phyloP scores from a whole-genome alignment of 2,113 vertebrate species.

The Suricata suricatta region DNA sequence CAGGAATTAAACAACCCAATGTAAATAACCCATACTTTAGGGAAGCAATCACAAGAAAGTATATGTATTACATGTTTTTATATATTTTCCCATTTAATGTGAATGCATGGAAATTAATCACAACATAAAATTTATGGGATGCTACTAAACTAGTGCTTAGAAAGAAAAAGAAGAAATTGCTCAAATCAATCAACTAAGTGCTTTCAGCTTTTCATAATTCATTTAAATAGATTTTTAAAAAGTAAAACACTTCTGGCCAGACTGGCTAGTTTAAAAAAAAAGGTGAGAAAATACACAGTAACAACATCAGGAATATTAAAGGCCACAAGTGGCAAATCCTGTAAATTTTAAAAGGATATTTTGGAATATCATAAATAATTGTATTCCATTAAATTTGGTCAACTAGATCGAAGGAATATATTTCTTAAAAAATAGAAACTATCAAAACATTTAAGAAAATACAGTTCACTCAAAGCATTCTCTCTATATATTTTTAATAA shows the following conservation, averaged over 20 bases:
- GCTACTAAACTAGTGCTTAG: neutral
- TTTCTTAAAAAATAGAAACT: neutral
- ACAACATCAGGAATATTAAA: neutral
- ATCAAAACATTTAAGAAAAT: neutral
- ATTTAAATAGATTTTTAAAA: neutral
- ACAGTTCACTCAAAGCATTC: neutral
- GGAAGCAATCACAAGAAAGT: neutral
- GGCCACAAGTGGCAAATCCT: neutral
- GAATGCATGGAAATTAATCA: neutral
- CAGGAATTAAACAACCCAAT: neutral
- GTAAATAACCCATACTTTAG: neutral
- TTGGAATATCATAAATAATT: neutral
- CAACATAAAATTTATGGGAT: neutral
- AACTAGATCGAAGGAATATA: neutral
- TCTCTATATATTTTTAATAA: neutral
- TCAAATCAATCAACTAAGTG: neutral
- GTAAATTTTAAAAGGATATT: neutral
- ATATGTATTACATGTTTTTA: neutral
- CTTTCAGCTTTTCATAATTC: neutral
- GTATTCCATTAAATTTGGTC: neutral
- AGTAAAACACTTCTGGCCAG: neutral
- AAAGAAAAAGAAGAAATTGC: neutral
- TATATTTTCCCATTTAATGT: neutral
- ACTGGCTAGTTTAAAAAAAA: neutral
- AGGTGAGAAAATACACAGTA: neutral